Base-by-base conservation (phyloP, 2,113 vertebrate genomes). In the Hucho hucho region DNA sequence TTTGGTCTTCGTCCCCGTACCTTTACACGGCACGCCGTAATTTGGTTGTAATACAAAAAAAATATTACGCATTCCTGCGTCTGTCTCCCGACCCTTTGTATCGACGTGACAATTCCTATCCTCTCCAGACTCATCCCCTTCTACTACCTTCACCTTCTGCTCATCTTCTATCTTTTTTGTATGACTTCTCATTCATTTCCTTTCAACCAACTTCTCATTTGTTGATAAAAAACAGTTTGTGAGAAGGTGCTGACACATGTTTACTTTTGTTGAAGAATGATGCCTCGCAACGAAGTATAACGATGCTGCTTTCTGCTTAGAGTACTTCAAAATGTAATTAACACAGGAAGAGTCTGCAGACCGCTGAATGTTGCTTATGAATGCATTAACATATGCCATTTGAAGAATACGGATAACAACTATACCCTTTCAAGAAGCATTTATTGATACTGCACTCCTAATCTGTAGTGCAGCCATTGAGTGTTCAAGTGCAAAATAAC, bases 321-420 rank as follows among this genome's bases (percentile, higher is more conserved):
- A 71, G 69, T 59, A 79, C 43, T 69, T 79, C 63, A 32, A 29
- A 71, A 70, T 56, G 37, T 79, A 74, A 79, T 71, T 79, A 69
- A 75, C 73, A 64, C 24, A 79, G 69, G 59, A 66, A 32, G 46
- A 58, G 70, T 29, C 46, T 25, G 22, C 32, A 28, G 76, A 69
- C 71, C 3, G 67, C 72, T 70, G 65, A 64, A 70, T 74, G 59
- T 24, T 56, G 68, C 43, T 70, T 43, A 53, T 22, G 77, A 75
- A 64, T 65, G 53, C 64, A 26, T 66, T 72, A 67, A 77, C 32
- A 58, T 46, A 24, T 58, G 11, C 20, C n/a, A 28, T 65, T 53
- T 61, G 69, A 64, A 32, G 28, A 63, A 61, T 29, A 58, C 11
- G 16, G 53, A 59, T 11, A 28, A 28, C 53, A 58, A 72, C 24